Conservation (phyloP, 2,797 vertebrate genomes). For the Brachymystax lenok region DNA sequence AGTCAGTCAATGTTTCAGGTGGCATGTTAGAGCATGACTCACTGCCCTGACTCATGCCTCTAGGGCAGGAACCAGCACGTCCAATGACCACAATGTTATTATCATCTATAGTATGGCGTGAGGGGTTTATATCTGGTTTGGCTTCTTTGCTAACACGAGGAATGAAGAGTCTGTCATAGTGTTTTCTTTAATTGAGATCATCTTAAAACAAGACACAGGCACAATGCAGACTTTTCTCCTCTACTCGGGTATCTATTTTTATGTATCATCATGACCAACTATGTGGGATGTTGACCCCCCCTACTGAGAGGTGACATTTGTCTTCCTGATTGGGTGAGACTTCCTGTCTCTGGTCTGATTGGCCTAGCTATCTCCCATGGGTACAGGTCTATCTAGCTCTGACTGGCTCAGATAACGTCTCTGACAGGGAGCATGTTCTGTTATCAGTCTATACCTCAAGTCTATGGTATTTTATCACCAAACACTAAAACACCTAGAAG, state of each 20-base stretch:
- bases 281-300: not conserved
- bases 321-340: too few relatives aligned
- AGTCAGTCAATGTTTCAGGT: constrained; percentile 17
- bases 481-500: not conserved
- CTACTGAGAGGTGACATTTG: too few relatives aligned
- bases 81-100: not conserved
- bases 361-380: too few relatives aligned
- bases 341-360: too few relatives aligned
- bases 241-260: not conserved
- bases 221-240: not conserved
- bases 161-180: not conserved
- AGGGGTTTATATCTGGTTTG: not conserved
- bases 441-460: not conserved
- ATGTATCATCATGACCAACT: not conserved
- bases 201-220: not conserved
- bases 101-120: not conserved
- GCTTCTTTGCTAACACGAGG: not conserved
- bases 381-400: not conserved
- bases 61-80: not conserved
- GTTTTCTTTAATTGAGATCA: not conserved
- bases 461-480: not conserved
- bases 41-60: constrained; percentile 7
- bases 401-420: too few relatives aligned
- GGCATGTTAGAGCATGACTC: not conserved
- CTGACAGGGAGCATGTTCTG: not conserved